phyloP scores from a whole-genome alignment of 2,113 vertebrate genomes.

The Sardina pilchardus region DNA sequence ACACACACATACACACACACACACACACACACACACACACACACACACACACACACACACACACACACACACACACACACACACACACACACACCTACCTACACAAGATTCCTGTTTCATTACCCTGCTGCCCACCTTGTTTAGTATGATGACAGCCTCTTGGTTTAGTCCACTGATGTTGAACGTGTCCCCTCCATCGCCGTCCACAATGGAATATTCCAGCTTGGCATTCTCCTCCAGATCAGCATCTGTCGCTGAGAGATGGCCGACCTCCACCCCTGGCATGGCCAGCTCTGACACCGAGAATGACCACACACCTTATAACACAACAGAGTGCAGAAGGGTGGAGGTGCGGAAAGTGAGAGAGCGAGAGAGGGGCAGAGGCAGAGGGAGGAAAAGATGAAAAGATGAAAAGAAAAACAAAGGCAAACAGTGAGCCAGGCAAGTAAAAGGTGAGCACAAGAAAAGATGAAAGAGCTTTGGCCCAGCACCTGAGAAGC shows the following conservation, averaged over 20 bases:
- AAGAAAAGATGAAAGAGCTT: neutral
- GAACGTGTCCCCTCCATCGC: conserved; percentile 77
- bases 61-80: conserved; percentile 22
- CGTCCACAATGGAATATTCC: conserved; percentile 79
- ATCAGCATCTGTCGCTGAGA: conserved; percentile 82
- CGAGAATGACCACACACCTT: conserved; percentile 75
- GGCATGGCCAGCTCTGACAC: conserved; percentile 82
- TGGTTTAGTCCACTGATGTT: conserved; percentile 75
- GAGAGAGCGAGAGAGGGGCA: too few relatives aligned
- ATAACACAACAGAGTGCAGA: neutral
- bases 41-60: conserved; percentile 23
- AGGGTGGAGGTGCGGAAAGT: neutral
- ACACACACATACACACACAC: conserved; percentile 20
- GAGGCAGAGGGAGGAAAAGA: too few relatives aligned
- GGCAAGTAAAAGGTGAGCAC: neutral
- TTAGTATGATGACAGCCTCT: conserved; percentile 81
- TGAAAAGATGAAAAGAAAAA: neutral
- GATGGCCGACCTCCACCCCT: conserved; percentile 81
- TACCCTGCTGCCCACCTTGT: conserved; percentile 67
- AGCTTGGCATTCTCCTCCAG: conserved; percentile 83
- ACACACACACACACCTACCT: conserved; percentile 8
- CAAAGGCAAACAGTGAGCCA: neutral
- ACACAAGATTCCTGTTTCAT: conserved; percentile 4
- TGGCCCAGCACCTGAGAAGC: too few relatives aligned
- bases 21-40: conserved; percentile 4